These are phyloP conservation scores for Litoditis marina DNA, from an alignment of 2,888 invertebrate genomes.

Conservation along the genomic window DNA sequence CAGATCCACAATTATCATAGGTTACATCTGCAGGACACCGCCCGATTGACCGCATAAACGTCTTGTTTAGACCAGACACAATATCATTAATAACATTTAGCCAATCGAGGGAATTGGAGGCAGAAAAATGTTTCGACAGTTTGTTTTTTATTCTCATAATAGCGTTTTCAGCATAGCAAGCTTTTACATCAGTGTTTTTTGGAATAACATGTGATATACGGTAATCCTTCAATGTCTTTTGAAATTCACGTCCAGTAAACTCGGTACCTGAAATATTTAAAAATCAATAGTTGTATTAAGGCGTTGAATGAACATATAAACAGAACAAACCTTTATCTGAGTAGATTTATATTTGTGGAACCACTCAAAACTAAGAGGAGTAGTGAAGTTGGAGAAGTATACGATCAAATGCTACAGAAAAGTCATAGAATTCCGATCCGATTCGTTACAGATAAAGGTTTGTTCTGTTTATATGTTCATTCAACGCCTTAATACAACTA, in stretches of 20 bases:
- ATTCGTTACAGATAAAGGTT: too few relatives aligned
- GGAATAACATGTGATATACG: constrained; percentile 10
- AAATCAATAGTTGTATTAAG: too few relatives aligned
- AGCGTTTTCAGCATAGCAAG: constrained; percentile 16
- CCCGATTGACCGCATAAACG: constrained; percentile 9
- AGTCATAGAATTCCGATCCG: neutral
- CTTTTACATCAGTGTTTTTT: constrained; percentile 14
- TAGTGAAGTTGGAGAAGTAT: neutral
- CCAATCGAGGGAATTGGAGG: neutral
- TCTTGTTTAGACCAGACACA: constrained; percentile 1
- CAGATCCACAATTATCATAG: constrained; percentile 5
- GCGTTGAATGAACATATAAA: too few relatives aligned
- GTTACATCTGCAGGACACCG: constrained; percentile 7
- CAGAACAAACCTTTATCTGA: too few relatives aligned
- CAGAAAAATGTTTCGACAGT: constrained; percentile 10
- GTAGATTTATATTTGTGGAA: constrained; percentile 3
- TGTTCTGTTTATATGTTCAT: too few relatives aligned
- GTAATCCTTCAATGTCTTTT: neutral
- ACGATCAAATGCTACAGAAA: constrained; percentile 2
- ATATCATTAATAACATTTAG: neutral
- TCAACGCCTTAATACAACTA: too few relatives aligned
- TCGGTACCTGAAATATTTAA: constrained; percentile 6
- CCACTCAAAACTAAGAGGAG: constrained; percentile 11
- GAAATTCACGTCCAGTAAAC: constrained; percentile 8
- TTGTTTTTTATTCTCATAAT: constrained; percentile 16